phyloP scores from a whole-genome alignment of 1,140 invertebrate species.

The Pteromalus puparum region DNA sequence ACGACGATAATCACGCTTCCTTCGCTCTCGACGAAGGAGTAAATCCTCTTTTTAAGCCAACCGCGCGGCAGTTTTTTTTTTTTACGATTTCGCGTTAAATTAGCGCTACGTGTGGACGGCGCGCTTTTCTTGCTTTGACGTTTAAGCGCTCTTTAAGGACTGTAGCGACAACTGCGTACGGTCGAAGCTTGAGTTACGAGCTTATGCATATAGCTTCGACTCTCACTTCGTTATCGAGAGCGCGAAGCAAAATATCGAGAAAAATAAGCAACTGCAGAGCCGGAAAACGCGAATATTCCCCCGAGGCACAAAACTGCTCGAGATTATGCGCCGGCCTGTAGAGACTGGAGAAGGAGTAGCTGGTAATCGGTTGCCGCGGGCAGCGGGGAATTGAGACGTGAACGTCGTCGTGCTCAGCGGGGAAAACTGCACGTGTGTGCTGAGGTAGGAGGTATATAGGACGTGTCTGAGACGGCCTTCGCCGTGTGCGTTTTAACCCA shows the following conservation, averaged over 20 bases:
- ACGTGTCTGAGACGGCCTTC: not conserved
- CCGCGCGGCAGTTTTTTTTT: not conserved
- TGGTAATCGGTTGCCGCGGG: conserved; percentile 42
- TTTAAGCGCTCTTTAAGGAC: not conserved
- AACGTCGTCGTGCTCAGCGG: conserved; percentile 17
- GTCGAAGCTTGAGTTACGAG: not conserved
- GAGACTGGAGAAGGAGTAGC: conserved; percentile 15
- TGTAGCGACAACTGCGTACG: not conserved
- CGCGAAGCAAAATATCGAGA: not conserved
- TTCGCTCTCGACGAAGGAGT: not conserved
- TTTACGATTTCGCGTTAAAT: conserved; percentile 43
- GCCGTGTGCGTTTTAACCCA: conserved; percentile 59
- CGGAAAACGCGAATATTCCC: not conserved
- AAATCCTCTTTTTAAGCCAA: conserved; percentile 36
- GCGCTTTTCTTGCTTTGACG: too few species aligned
- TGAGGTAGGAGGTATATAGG: not conserved
- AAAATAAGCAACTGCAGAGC: not conserved
- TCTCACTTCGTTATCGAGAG: too few species aligned
- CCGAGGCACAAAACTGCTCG: not conserved
- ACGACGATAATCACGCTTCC: conserved; percentile 33
- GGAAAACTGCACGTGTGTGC: conserved; percentile 49
- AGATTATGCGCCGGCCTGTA: not conserved
- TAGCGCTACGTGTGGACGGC: not conserved
- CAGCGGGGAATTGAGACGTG: conserved; percentile 61
- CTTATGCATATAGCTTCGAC: not conserved